Evolutionary conservation across 2,888 invertebrate species (phyloP).

Genomic region (Chrysina gloriosa): DNA sequence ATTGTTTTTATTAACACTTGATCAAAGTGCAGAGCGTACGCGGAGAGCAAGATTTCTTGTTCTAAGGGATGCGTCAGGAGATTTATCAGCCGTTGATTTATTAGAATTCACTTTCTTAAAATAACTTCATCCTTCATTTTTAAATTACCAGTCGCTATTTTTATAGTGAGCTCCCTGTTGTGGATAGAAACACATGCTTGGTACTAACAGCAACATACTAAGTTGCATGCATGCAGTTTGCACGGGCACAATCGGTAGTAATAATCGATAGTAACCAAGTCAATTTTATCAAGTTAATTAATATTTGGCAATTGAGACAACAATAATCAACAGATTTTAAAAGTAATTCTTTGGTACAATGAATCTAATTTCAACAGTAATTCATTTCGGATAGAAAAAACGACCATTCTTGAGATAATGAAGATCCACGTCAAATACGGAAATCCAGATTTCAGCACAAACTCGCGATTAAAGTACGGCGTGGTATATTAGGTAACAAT

Average conservation of each 20-base stretch:
- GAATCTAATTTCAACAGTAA: too few species aligned
- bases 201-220: background rate
- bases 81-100: conserved; percentile 15
- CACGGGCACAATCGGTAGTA: background rate
- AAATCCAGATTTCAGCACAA: too few species aligned
- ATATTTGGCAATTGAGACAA: too few species aligned
- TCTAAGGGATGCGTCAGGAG: conserved; percentile 14
- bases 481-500: too few species aligned
- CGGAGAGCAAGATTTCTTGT: background rate
- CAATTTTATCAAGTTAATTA: background rate
- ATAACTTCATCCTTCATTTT: conserved; percentile 24
- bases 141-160: background rate
- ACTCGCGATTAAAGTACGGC: too few species aligned
- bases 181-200: too few species aligned
- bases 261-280: background rate
- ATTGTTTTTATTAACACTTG: conserved; percentile 41
- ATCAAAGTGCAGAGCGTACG: conserved; percentile 30
- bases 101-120: conserved; percentile 14
- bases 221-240: background rate
- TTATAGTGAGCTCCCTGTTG: background rate
- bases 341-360: too few species aligned
- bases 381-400: too few species aligned
- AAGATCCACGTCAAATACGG: too few species aligned
- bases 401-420: too few species aligned
- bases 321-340: too few species aligned